Evolutionary conservation across 2,888 invertebrate species (phyloP), one percentile per base, ranked within the genome.

Genomic region (Altica lythri): DNA sequence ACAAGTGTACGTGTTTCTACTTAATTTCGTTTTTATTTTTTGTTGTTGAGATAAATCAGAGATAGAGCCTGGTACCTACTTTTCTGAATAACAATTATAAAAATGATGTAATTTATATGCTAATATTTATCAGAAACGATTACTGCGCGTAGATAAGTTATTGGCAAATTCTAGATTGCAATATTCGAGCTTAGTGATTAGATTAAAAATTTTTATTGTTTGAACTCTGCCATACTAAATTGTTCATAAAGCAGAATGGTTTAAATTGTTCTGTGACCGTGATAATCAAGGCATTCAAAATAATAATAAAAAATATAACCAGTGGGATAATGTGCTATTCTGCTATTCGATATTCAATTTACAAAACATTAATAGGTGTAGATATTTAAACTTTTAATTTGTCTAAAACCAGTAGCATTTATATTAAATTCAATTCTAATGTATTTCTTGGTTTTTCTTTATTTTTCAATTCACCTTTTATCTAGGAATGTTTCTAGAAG

Each of bases 1-100:
- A 46, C 53, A 19, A 57, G 57, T n/a, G n/a, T 57, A 57, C 57
- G 57, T 57, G 57, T 57, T 57, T 57, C 53, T 53, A 57, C 53
- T 57, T 53, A 57, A 57, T 53, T 53, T 53, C 44, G n/a, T 35
- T 53, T 57, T 50, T 57, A 47, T 53, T 57, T 53, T 27, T 35
- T 37, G 30, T 49, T 29, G 29, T 43, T 35, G 12, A 46, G 57
- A 50, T 53, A 57, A 57, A 42, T 46, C 34, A 35, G 43, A 50
- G 57, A 57, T 57, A 57, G 42, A 35, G 30, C 38, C 38, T 14
- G 43, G 45, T 52, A 48, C 43, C 43, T 47, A 55, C 46, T 55
- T 46, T 55, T 55, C 50, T 16, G 50, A 55, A 53, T 53, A 53
- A 53, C 53, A 53, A 53, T 53, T 57, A 57, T 50, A 50, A 47